Conservation (phyloP, 2,113 vertebrate genomes). For the Zapornia atra region DNA sequence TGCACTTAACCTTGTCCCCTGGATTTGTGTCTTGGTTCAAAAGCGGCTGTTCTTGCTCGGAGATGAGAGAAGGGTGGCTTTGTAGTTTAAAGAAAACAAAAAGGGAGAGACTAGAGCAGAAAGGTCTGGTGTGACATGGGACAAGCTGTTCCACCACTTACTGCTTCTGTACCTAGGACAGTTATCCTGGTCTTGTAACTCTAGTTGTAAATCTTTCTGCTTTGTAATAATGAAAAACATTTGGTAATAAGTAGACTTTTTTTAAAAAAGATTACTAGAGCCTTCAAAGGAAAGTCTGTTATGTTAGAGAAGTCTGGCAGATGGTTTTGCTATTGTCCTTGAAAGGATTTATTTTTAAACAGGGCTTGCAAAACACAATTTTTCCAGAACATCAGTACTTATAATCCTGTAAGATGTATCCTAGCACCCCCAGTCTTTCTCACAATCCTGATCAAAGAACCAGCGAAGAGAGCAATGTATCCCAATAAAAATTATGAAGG, state of each 20-base stretch:
- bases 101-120: background rate
- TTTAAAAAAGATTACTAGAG: background rate
- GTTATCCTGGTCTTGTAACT: background rate
- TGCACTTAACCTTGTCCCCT: background rate
- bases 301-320: background rate
- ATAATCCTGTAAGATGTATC: background rate
- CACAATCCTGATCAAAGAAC: background rate
- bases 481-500: background rate
- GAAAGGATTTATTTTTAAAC: constrained; percentile 4
- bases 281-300: background rate
- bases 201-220: background rate
- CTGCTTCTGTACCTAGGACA: background rate
- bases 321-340: constrained; percentile 11
- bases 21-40: background rate
- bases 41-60: background rate
- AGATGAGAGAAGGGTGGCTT: background rate
- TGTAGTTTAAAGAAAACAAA: background rate
- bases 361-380: background rate
- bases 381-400: background rate
- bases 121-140: background rate
- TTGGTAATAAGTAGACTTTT: background rate
- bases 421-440: background rate
- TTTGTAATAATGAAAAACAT: background rate
- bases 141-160: background rate
- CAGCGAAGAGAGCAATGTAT: background rate